These are phyloP conservation scores for Anoplius nigerrimus DNA, from an alignment of 2,888 invertebrate species.

Conservation along the genomic window DNA sequence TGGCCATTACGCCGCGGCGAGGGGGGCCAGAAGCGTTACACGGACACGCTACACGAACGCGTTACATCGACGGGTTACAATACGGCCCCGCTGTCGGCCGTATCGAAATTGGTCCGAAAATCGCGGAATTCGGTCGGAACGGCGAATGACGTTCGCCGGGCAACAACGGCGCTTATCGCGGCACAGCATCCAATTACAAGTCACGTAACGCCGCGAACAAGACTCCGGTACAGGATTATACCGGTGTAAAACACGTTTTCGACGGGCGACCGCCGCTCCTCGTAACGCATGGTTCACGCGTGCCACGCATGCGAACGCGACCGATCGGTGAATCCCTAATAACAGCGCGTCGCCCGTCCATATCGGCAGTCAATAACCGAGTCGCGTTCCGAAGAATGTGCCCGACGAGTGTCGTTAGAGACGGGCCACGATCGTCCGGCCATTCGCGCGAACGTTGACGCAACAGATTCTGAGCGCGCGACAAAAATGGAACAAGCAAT, in stretches of 20 bases:
- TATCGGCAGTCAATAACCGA: constrained; percentile 5
- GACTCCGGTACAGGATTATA: constrained; percentile 36
- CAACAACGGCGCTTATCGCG: constrained; percentile 32
- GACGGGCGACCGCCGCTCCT: constrained; percentile 25
- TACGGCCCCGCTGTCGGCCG: neutral
- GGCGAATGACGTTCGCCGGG: constrained; percentile 20
- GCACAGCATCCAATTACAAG: constrained; percentile 56
- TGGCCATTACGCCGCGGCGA: no score
- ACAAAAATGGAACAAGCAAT: no score
- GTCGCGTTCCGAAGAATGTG: neutral
- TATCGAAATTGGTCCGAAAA: constrained; percentile 9
- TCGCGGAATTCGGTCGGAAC: constrained; percentile 25
- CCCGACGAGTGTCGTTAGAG: no score
- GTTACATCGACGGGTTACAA: no score
- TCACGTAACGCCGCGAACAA: constrained; percentile 53
- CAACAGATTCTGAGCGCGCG: no score
- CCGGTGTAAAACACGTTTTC: constrained; percentile 56
- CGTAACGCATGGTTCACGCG: constrained; percentile 41
- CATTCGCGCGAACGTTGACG: neutral
- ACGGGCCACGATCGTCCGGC: no score
- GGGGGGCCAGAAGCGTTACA: no score
- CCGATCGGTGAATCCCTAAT: constrained; percentile 53
- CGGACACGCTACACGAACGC: no score
- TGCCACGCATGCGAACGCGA: constrained; percentile 53
- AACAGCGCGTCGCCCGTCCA: constrained; percentile 12